Evolutionary conservation across 1,140 invertebrate genomes (phyloP), one percentile per base, ranked within the genome.

Genomic region (Drosophila ananassae): DNA sequence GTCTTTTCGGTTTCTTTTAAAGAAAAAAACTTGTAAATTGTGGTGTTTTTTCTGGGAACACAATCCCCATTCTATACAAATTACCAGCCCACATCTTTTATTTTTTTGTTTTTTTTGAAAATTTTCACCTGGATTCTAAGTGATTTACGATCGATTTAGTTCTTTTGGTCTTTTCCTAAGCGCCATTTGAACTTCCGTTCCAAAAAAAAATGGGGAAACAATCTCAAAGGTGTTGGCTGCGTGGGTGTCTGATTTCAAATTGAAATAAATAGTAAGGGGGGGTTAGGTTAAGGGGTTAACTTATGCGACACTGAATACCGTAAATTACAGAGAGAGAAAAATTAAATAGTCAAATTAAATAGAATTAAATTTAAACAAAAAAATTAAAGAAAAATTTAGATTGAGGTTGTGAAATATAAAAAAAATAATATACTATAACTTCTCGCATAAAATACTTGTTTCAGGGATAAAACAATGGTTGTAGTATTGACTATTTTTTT

Each of bases 171-270:
- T 73, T 66, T 57, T 81, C 62, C 74, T 87, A 71, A 85, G 81
- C 81, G 81, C 81, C 81, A 85, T 82, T 87, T 69, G 81, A 85
- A 87, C 82, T 85, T 85, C 81, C 81, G 81, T 73, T 84, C 53
- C 46, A 25, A 77, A 55, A 25, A 44, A 21, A 37, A 30, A 25
- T 17, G 50, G 64, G 59, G 44, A 39, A 68, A 52, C 21, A 39
- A 52, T 28, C 25, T 50, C 9, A 60, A 51, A 76, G 64, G 77
- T 75, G 77, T 80, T 59, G 53, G 50, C 53, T 53, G 80, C 67
- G 80, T 83, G 82, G 80, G 80, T 84, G 80, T 76, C 80, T 46
- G 60, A 61, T 66, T 87, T 82, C 74, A 87, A 82, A 87, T 82
- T 61, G 37, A 75, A 85, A 85, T 87, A 80, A 84, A 84, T 84